Percentiles rank a stretch among this genome's conserved stretches.
phyloP scores from a whole-genome alignment of 2,797 vertebrate species.

The Myoxocephalus aenaeus region DNA sequence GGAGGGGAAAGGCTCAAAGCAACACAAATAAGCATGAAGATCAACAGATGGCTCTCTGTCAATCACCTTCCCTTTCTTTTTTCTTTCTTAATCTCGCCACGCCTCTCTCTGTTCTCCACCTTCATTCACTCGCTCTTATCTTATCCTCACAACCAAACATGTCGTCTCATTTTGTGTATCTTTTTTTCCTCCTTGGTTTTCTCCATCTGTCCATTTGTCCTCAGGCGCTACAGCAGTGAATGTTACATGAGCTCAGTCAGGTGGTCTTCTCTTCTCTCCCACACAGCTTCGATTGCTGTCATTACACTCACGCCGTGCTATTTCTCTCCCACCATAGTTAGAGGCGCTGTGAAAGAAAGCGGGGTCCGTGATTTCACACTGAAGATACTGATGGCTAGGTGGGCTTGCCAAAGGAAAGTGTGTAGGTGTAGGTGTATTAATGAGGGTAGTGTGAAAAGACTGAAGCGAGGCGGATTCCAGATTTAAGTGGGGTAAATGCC shows the following conservation, averaged over 20 bases:
- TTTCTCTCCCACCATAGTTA: conserved; percentile 70
- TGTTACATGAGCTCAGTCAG: conserved; percentile 50
- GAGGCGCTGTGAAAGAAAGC: conserved; percentile 65
- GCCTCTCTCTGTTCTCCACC: conserved; percentile 28
- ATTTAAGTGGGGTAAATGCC: conserved; percentile 42
- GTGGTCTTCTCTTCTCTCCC: conserved; percentile 34
- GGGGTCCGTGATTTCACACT: conserved; percentile 67
- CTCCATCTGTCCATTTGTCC: conserved; percentile 29
- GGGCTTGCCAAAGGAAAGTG: conserved; percentile 21
- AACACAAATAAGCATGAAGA: conserved; percentile 77
- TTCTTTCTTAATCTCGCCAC: conserved; percentile 8
- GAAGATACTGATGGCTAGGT: conserved; percentile 55
- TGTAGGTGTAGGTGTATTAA: conserved; percentile 1
- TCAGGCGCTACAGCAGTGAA: conserved; percentile 29
- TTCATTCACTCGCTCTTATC: conserved; percentile 29
- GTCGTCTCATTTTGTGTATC: conserved; percentile 2
- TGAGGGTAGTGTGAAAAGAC: not conserved
- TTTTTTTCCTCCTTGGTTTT: not conserved
- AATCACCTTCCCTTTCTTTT: conserved; percentile 42
- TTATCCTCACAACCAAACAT: conserved; percentile 21
- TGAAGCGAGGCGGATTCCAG: not conserved
- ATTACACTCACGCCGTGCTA: conserved; percentile 65
- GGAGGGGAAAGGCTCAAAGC: conserved; percentile 41
- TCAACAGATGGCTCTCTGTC: conserved; percentile 77
- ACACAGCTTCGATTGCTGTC: conserved; percentile 57